Conservation (phyloP, 2,888 invertebrate genomes). For the Chloroclystis v-ata region DNA sequence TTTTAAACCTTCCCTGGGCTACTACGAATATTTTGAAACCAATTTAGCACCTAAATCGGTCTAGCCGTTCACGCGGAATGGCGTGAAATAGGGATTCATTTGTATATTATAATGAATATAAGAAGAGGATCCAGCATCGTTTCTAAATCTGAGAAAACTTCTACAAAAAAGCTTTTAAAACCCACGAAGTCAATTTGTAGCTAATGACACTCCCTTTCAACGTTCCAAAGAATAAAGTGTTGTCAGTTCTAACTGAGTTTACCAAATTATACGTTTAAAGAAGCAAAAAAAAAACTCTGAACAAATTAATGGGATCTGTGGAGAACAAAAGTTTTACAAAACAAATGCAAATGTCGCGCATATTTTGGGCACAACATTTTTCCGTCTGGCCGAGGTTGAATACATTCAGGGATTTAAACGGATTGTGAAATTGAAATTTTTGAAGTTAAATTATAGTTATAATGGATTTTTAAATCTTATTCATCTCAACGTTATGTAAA, state of each 20-base stretch:
- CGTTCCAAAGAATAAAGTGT: constrained; percentile 19
- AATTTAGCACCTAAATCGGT: too few relatives aligned
- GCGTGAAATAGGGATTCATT: too few relatives aligned
- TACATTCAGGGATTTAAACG: constrained; percentile 9
- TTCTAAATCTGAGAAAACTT: too few relatives aligned
- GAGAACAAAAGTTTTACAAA: constrained; percentile 36
- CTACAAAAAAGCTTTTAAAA: neutral
- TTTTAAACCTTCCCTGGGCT: too few relatives aligned
- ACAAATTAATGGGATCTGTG: constrained; percentile 41
- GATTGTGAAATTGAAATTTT: neutral
- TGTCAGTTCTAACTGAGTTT: constrained; percentile 24
- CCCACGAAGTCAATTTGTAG: constrained; percentile 11
- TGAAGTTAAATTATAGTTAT: neutral
- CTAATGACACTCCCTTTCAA: constrained; percentile 16
- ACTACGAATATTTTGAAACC: too few relatives aligned
- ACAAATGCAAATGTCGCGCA: constrained; percentile 57
- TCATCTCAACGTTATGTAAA: too few relatives aligned
- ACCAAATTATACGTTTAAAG: constrained; percentile 35
- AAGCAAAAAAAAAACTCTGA: constrained; percentile 34
- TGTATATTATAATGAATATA: too few relatives aligned
- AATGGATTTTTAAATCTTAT: too few relatives aligned
- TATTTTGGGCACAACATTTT: constrained; percentile 54
- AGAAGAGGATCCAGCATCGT: too few relatives aligned
- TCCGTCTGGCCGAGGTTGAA: constrained; percentile 33
- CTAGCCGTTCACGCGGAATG: too few relatives aligned